Evolutionary conservation across 2,113 vertebrate species (phyloP).

Genomic region (Pheucticus melanocephalus): DNA sequence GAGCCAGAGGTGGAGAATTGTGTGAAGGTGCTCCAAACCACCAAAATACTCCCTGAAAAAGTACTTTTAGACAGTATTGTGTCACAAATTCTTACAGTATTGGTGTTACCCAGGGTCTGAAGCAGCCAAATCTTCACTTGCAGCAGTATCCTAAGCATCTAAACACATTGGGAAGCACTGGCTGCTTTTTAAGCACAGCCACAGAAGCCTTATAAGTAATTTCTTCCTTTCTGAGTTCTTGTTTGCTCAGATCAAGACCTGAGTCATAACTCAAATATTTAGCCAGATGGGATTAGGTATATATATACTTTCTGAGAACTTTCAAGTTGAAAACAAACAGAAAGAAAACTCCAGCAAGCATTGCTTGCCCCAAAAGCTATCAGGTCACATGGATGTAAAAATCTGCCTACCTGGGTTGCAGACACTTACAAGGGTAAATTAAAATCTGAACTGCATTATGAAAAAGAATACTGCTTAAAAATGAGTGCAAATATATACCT

Average conservation of each 20-base stretch:
- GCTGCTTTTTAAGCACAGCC: neutral
- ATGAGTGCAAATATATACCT: neutral
- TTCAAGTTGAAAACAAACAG: neutral
- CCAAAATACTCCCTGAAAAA: neutral
- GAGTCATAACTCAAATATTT: neutral
- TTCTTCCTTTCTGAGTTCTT: neutral
- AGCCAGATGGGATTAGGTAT: neutral
- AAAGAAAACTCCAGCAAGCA: neutral
- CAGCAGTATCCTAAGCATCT: neutral
- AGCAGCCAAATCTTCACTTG: neutral
- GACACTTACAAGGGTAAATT: neutral
- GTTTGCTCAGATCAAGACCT: neutral
- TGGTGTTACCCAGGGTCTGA: neutral
- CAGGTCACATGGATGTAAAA: neutral
- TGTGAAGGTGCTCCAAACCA: neutral
- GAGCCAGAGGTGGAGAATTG: neutral
- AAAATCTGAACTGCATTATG: neutral
- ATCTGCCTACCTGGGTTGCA: neutral
- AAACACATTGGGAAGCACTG: rapidly evolving
- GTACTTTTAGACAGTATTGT: neutral
- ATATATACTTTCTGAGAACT: neutral
- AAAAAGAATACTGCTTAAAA: neutral
- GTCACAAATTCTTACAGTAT: too few species aligned
- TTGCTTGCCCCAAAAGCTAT: neutral
- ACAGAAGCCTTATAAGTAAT: neutral